Evolutionary conservation across 2,797 vertebrate genomes (phyloP).

Genomic region (Squalus acanthias): DNA sequence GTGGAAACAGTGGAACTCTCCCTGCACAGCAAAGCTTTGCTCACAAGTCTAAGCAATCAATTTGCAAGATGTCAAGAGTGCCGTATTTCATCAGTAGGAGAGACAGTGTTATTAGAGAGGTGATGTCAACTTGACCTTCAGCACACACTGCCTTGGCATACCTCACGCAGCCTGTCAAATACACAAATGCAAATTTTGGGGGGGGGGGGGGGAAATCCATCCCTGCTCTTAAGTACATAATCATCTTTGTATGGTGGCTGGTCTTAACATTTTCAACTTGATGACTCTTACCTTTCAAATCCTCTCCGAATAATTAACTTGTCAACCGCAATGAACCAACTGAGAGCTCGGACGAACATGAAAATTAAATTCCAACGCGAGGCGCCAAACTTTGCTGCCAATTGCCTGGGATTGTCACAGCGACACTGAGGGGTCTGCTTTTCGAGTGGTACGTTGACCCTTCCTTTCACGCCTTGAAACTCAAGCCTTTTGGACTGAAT

Average conservation of each 20-base stretch:
- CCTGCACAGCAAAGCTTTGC: neutral
- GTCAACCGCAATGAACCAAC: neutral
- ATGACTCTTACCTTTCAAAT: neutral
- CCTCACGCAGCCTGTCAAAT: neutral
- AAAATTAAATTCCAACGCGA: neutral
- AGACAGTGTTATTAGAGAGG: neutral
- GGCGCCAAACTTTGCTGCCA: neutral
- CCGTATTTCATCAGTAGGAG: neutral
- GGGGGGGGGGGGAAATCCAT: neutral
- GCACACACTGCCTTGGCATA: neutral
- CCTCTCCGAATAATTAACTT: neutral
- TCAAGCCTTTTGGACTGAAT: neutral
- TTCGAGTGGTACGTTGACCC: neutral
- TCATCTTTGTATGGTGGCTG: neutral
- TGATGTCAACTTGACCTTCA: constrained; percentile 5
- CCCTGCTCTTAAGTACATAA: neutral
- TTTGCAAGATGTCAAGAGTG: neutral
- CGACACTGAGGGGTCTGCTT: neutral
- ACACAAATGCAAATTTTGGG: neutral
- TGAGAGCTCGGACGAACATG: neutral
- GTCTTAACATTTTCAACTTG: constrained; percentile 7
- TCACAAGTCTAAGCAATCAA: neutral
- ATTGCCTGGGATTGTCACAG: neutral
- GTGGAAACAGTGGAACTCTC: neutral
- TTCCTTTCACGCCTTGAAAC: neutral